Evolutionary conservation across 2,113 vertebrate genomes (phyloP), one percentile per base, ranked within the genome.

Genomic region (Sigmodon hispidus): DNA sequence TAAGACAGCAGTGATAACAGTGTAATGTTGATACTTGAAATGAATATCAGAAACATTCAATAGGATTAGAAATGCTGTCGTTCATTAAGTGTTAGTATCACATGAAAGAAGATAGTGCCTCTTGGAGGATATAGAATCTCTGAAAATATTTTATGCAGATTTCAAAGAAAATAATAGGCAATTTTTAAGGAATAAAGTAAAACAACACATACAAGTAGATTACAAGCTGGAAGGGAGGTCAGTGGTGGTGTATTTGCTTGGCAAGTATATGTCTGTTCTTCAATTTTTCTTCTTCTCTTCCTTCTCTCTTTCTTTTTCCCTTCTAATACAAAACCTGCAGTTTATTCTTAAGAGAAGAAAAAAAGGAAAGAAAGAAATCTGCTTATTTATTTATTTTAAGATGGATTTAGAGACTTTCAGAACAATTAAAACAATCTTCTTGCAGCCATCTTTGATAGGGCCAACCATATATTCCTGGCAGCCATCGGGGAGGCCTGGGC

Each of bases 341-440:
- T 57, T 95, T 83, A 95, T 79, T 89, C 95, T 96, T 89, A 91
- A 81, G 96, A 83, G 94, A 29, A 3, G 31, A 67, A 67, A 67
- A 34, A 67, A 45, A 29, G 13, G 29, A 72, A 5, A 16, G 81
- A 57, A 36, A 17, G 55, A 45, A 29, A 43, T 3, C 0, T 29
- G 10, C 63, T 34, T 59, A n/a, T 83, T 40, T 29, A 61, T 59
- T 61, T 84, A 26, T 16, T 15, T 7, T 31, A 31, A 77, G 89
- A 89, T 69, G 83, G 59, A 95, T 81, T 96, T 65, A 76, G 75
- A 79, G 87, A 93, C 63, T 86, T 89, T n/a, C 5, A 8, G 13
- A 97, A 97, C 97, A 95, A 90, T 98, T 50, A 77, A 7, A 26
- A 50, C 3, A 77, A 76, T 50, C 26, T 29, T 76, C 98, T 36